Evolutionary conservation across 1,140 invertebrate genomes (phyloP), one percentile per base, ranked within the genome.

Genomic region (Drosophila truncata): DNA sequence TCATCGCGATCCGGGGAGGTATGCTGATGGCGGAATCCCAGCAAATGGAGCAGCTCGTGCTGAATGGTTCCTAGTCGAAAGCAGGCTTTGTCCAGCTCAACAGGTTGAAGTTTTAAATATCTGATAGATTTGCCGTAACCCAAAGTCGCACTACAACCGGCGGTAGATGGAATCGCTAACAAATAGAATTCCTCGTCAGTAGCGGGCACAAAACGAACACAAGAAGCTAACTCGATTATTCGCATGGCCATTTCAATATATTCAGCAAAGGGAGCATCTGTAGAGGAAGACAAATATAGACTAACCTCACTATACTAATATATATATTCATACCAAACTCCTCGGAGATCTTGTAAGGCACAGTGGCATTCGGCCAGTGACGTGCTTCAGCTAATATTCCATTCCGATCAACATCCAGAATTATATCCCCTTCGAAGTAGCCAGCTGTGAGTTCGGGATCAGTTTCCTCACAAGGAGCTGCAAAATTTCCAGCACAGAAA

Each of bases 1-100:
- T 95, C 93, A 81, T 97, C 96, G 59, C 96, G 93, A 87, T 97
- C 95, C 2, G 94, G 92, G 13, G 95, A 93, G 78, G 95, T 95
- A 86, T 97, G 96, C 92, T 97, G 96, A 81, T 97, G 95, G 81
- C 94, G 95, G 80, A 96, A 96, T 0, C 96, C 96, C 13, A 96
- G 91, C 0, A 95, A 63, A 78, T 96, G 96, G 46, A 96, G 93
- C 10, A 96, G 81, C 84, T 96, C 96, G 66, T 96, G 96, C 9
- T 96, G 93, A 18, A 96, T 93, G 4, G 94, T 94, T 10, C 93
- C 94, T 47, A 60, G 83, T 74, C 13, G 92, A 16, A 93, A 90
- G 57, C 93, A 93, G 7, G 74, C 80, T 1, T 10, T 25, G 42
- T 87, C 91, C 20, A 84, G 35, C 1, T 10, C 14, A 25, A 20